Evolutionary conservation across 2,113 vertebrate species (phyloP).

Genomic region (Mustela lutreola): DNA sequence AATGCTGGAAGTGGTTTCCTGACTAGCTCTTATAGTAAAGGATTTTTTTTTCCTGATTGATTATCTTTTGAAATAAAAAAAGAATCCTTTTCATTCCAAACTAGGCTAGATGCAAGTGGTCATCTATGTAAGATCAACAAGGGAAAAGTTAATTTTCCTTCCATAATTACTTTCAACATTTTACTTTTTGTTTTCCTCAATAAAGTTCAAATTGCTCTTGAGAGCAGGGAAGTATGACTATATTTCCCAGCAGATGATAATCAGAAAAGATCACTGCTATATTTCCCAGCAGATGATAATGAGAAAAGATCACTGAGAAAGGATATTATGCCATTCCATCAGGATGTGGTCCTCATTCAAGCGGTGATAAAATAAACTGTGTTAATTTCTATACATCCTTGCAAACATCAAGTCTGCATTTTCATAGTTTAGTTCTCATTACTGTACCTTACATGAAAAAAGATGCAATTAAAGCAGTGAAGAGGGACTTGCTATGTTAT

Average conservation of each 20-base stretch:
- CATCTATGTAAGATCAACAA: neutral
- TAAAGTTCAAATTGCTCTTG: slow-evolving; percentile 35
- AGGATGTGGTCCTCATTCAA: neutral
- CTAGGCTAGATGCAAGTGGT: neutral
- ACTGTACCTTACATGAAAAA: neutral
- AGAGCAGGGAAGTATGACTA: neutral
- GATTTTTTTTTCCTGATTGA: neutral
- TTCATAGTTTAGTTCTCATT: neutral
- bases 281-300: slow-evolving; percentile 50
- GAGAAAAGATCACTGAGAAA: neutral
- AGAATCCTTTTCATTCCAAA: neutral
- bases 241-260: slow-evolving; percentile 48
- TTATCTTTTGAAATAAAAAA: neutral
- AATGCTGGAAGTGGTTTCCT: neutral
- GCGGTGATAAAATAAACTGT: slow-evolving; percentile 40
- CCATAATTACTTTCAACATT: slow-evolving; percentile 15
- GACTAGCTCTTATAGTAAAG: neutral
- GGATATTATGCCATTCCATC: neutral
- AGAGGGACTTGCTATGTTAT: neutral
- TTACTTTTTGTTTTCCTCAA: neutral
- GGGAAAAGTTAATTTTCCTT: slow-evolving; percentile 15
- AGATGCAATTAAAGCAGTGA: neutral
- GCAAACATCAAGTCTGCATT: slow-evolving; percentile 6
- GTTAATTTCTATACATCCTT: slow-evolving; percentile 32
- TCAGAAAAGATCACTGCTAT: neutral